A percentile compares a stretch with the other conserved stretches of the same genome.
Conservation (phyloP, 2,113 vertebrate species). For the Takifugu bimaculatus region DNA sequence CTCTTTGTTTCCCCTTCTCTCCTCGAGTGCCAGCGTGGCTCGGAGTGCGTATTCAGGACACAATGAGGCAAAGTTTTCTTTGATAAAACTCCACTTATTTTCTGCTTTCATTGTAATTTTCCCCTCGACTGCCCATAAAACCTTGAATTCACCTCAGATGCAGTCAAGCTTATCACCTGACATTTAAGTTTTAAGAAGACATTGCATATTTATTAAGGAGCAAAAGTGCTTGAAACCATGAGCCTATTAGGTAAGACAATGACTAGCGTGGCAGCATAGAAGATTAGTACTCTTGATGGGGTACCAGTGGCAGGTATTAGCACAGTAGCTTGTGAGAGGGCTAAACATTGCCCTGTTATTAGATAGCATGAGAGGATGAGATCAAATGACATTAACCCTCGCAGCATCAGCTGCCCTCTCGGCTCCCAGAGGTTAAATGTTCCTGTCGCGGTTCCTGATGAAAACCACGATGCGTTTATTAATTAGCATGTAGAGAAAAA, state of each 20-base stretch:
- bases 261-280: slow-evolving; percentile 14
- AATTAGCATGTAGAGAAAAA: background rate
- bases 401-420: background rate
- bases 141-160: slow-evolving; percentile 1
- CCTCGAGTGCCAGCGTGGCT: slow-evolving; percentile 24
- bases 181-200: too few species aligned
- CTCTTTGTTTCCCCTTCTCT: slow-evolving; percentile 15
- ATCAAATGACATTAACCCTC: slow-evolving; percentile 7
- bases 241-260: background rate
- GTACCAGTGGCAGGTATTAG: slow-evolving; percentile 31
- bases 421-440: slow-evolving; percentile 7
- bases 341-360: slow-evolving; percentile 38
- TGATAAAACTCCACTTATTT: slow-evolving; percentile 18
- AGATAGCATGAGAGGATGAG: slow-evolving; percentile 37
- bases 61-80: slow-evolving; percentile 18
- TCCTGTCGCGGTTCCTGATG: background rate
- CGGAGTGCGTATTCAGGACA: slow-evolving; percentile 26
- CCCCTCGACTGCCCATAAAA: background rate
- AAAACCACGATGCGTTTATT: background rate
- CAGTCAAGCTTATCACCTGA: too few species aligned
- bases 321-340: slow-evolving; percentile 11
- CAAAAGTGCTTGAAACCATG: too few species aligned
- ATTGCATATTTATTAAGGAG: too few species aligned
- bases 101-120: background rate
- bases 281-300: slow-evolving; percentile 12